A percentile compares a stretch with the other conserved stretches of the same genome.
Conservation (phyloP, 2,113 vertebrate genomes). For the Suncus etruscus region DNA sequence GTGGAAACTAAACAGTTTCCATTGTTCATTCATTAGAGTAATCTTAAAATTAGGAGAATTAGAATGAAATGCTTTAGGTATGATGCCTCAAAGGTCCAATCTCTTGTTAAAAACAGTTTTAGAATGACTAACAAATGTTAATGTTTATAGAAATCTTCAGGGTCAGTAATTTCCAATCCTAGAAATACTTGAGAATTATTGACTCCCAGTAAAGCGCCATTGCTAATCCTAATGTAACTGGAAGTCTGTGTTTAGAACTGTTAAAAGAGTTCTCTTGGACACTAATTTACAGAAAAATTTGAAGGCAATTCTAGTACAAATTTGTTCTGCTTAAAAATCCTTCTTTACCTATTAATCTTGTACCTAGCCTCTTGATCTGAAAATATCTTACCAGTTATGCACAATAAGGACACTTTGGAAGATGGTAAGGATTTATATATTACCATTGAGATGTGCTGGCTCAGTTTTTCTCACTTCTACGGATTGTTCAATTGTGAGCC, state of each 20-base stretch:
- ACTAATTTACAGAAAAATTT: background rate
- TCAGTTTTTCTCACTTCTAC: background rate
- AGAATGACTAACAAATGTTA: background rate
- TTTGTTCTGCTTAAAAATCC: background rate
- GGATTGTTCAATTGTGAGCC: background rate
- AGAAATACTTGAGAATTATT: background rate
- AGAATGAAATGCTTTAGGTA: background rate
- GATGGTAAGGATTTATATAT: background rate
- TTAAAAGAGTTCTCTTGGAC: background rate
- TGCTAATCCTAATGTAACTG: background rate
- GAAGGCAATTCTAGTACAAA: background rate
- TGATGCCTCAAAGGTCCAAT: background rate
- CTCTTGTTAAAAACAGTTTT: background rate
- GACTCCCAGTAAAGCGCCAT: background rate
- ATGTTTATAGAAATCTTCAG: background rate
- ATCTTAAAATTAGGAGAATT: background rate
- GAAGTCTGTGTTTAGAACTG: background rate
- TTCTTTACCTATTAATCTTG: background rate
- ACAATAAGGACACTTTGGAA: background rate
- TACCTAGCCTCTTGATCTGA: background rate
- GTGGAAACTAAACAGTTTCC: background rate
- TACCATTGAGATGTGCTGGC: background rate
- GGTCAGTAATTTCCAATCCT: background rate
- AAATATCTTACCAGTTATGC: background rate
- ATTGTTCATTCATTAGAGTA: background rate